Base-by-base conservation (phyloP, 2,888 invertebrate genomes). In the Philaethria dido region DNA sequence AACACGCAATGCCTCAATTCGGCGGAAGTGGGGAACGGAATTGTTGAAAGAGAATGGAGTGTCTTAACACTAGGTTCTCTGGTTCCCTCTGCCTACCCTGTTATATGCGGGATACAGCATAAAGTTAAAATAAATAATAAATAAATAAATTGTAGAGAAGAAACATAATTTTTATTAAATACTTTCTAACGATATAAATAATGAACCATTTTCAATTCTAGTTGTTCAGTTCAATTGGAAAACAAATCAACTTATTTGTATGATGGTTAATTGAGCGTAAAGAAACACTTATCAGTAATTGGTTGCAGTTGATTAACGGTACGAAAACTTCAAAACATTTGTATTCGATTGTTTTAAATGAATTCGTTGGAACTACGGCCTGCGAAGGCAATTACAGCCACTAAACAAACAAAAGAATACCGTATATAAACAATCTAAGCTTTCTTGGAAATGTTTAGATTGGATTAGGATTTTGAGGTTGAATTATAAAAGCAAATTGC, bases 281-380 rank as follows among this genome's bases (percentile, higher is more conserved):
- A 66, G 61, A 29, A 68, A 59, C 63, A 60, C 52, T 52, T 70
- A 70, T 55, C 45, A 62, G 48, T 69, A 65, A 72, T 69, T 68
- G 68, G 62, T 62, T 59, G 60, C 65, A 69, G 61, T 69, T 71
- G 65, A 68, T 70, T 64, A 47, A 57, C 63, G 50, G 55, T 16
- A 47, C 50, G 44, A 65, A 63, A 69, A 68, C 39, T 39, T 62
- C 62, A 69, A 73, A n/a, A 66, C 64, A 70, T 70, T 66, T 68
- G 54, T 67, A 68, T 73, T 69, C 62, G 66, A 68, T 69, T 72
- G 64, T 65, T 66, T 70, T 64, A 63, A 65, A 65, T 62, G 62
- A 70, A 68, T 66, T 69, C 52, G 45, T 67, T 61, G 54, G 69
- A 63, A 45, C 42, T 55, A 47, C 33, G 18, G 20, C 61, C 25